phyloP scores from a whole-genome alignment of 2,797 vertebrate species.

The Coregonus sp. region DNA sequence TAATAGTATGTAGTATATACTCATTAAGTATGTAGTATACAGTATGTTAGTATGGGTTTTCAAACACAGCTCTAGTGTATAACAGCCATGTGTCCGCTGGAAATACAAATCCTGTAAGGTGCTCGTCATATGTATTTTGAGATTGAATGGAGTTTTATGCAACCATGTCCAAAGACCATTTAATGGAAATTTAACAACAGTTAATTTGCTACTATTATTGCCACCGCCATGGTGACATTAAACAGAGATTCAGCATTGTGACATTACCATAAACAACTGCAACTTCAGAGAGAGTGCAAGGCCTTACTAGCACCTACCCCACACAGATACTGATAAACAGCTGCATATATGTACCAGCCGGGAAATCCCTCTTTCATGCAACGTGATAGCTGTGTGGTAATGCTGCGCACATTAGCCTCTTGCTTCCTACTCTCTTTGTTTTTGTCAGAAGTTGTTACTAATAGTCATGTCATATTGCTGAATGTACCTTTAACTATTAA shows the following conservation, averaged over 20 bases:
- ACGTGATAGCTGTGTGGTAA: not conserved
- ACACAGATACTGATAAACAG: not conserved
- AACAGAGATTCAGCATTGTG: not conserved
- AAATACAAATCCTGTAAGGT: conserved; percentile 1
- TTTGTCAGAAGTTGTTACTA: not conserved
- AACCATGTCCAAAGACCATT: conserved; percentile 16
- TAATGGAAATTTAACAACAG: conserved; percentile 19
- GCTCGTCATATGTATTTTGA: conserved; percentile 9
- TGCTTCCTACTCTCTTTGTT: not conserved
- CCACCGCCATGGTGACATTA: not conserved
- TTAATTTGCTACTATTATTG: conserved; percentile 29
- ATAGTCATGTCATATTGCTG: not conserved
- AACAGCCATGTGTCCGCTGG: not conserved
- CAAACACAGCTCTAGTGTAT: not conserved
- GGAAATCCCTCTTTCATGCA: not conserved
- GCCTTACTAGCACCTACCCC: not conserved
- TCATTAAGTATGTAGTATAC: too few relatives aligned
- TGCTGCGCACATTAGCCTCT: too few relatives aligned
- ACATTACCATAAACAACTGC: not conserved
- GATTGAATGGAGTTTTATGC: conserved; percentile 42
- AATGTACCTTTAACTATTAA: conserved; percentile 16
- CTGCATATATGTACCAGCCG: not conserved
- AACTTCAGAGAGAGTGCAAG: not conserved
- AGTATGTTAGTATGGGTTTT: too few relatives aligned
- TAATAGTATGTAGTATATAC: too few relatives aligned